These are phyloP conservation scores for Rachycentron canadum DNA, from an alignment of 2,797 vertebrate genomes.

Conservation along the genomic window DNA sequence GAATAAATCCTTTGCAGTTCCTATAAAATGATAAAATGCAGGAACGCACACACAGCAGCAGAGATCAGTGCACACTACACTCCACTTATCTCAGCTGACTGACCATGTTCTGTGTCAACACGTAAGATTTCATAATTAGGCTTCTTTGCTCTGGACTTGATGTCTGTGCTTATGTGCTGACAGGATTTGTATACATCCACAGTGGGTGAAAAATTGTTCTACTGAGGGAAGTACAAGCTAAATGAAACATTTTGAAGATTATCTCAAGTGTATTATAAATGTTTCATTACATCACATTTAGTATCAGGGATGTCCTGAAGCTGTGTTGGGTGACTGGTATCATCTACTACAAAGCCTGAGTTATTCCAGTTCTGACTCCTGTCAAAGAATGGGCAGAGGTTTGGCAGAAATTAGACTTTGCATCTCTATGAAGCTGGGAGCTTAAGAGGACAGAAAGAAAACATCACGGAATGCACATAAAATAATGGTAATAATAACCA, in stretches of 20 bases:
- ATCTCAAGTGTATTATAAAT: not conserved
- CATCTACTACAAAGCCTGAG: not conserved
- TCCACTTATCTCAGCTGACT: constrained; percentile 34
- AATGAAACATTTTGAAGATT: not conserved
- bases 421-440: too few species aligned
- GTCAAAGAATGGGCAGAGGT: not conserved
- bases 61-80: constrained; percentile 21
- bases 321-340: not conserved
- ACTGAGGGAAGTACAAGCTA: not conserved
- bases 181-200: not conserved
- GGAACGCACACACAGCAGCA: constrained; percentile 21
- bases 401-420: too few species aligned
- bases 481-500: too few species aligned
- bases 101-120: not conserved
- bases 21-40: constrained; percentile 45
- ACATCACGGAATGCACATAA: too few species aligned
- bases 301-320: not conserved
- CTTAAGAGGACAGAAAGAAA: too few species aligned
- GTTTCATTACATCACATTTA: not conserved
- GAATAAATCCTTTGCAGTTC: constrained; percentile 77
- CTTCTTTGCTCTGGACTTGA: constrained; percentile 15
- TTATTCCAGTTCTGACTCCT: not conserved
- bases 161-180: not conserved
- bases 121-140: constrained; percentile 25
- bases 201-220: not conserved